A percentile compares a stretch with the other conserved stretches of the same genome.
Evolutionary conservation across 2,113 vertebrate genomes (phyloP).

Genomic region (Choloepus hoffmanni): DNA sequence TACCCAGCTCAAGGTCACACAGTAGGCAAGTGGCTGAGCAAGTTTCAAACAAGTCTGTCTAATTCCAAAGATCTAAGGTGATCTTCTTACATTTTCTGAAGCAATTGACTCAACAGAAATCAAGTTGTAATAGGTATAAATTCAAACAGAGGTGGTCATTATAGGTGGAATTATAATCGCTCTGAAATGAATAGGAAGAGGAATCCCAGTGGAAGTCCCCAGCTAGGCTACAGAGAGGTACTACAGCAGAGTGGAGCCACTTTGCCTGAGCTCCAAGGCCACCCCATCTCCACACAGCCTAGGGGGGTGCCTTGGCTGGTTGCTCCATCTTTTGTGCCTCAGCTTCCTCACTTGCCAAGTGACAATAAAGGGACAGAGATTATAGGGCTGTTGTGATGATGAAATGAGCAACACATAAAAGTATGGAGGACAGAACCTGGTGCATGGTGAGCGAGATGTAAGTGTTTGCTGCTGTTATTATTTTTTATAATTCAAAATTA

Average conservation of each 20-base stretch:
- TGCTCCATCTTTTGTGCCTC: background rate
- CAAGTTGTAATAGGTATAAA: background rate
- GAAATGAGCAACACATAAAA: background rate
- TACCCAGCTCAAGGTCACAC: background rate
- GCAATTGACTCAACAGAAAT: background rate
- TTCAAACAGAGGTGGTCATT: background rate
- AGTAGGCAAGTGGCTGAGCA: background rate
- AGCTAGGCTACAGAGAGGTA: background rate
- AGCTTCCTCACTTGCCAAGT: background rate
- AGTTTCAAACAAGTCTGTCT: background rate
- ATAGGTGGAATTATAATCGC: background rate
- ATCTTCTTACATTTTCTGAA: background rate
- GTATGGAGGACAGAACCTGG: background rate
- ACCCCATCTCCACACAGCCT: background rate
- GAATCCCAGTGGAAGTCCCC: no score
- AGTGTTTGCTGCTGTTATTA: background rate
- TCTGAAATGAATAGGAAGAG: background rate
- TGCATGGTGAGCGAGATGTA: background rate
- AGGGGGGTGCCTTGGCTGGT: background rate
- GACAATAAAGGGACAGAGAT: background rate
- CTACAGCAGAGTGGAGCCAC: no score
- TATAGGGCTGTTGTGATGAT: background rate
- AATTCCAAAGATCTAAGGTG: background rate
- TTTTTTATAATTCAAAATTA: background rate
- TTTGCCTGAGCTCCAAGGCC: no score